Percentiles rank a stretch among this genome's conserved stretches.
Conservation (phyloP, 1,140 invertebrate genomes). For the Helicoverpa zea region DNA sequence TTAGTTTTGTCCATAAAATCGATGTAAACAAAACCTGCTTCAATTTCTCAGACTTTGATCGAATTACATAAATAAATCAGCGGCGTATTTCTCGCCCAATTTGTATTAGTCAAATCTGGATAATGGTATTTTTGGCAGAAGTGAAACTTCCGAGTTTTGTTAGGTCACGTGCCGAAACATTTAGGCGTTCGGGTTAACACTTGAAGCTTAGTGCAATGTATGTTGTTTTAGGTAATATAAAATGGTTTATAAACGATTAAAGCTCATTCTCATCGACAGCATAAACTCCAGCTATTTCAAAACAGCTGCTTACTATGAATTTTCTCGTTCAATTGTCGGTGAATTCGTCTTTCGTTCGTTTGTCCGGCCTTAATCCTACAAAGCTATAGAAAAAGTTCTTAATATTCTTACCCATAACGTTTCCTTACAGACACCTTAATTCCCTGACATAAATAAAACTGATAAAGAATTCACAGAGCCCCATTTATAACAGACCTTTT, state of each 20-base stretch:
- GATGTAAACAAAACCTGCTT: background rate
- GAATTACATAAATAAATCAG: slow-evolving; percentile 6
- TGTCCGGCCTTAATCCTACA: background rate
- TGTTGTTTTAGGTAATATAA: background rate
- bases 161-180: background rate
- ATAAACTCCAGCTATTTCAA: too few species aligned
- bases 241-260: background rate
- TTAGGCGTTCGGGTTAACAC: background rate
- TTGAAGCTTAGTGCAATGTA: background rate
- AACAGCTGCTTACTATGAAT: too few species aligned
- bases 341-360: too few species aligned
- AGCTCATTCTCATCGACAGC: too few species aligned
- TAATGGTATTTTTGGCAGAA: slow-evolving; percentile 16
- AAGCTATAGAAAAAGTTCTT: background rate
- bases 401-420: too few species aligned
- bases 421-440: too few species aligned
- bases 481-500: too few species aligned
- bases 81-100: slow-evolving; percentile 6
- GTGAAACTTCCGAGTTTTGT: background rate
- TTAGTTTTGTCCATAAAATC: background rate
- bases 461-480: too few species aligned
- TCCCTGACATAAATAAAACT: too few species aligned
- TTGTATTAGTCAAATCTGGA: slow-evolving; percentile 15
- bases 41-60: background rate
- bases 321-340: too few species aligned